These are phyloP conservation scores for Xylota sylvarum DNA, from an alignment of 2,888 invertebrate genomes.

Conservation along the genomic window DNA sequence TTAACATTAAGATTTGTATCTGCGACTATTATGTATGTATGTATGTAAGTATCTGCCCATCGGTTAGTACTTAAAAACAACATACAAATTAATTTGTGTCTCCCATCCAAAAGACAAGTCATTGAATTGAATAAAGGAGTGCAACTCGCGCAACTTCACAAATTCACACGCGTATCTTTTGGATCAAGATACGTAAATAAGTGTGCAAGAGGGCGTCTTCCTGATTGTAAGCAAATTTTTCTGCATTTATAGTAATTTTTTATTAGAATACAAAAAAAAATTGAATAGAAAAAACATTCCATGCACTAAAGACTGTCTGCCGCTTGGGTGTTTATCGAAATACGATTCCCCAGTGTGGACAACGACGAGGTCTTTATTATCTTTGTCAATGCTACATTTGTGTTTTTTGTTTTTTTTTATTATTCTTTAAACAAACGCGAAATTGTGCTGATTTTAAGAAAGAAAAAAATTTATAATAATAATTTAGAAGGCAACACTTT, in stretches of 20 bases:
- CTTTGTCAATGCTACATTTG: constrained; percentile 35
- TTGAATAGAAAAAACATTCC: background rate
- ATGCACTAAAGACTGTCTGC: constrained; percentile 14
- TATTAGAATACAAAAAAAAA: background rate
- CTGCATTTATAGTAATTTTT: constrained; percentile 11
- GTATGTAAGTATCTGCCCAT: background rate
- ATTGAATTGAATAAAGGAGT: constrained; percentile 24
- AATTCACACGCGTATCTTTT: constrained; percentile 54
- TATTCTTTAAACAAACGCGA: constrained; percentile 43
- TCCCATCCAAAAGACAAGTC: background rate
- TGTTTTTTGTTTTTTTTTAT: constrained; percentile 37
- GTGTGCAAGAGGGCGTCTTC: constrained; percentile 60
- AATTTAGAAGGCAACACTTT: constrained; percentile 63
- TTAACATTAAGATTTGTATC: constrained; percentile 39
- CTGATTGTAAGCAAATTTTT: constrained; percentile 64
- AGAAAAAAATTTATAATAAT: constrained; percentile 2
- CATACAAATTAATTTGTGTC: constrained; percentile 24
- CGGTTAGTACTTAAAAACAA: constrained; percentile 15
- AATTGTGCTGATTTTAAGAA: constrained; percentile 60
- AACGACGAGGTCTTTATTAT: constrained; percentile 51
- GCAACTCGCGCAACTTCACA: constrained; percentile 32
- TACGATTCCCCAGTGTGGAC: constrained; percentile 55
- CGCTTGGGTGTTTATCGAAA: constrained; percentile 63
- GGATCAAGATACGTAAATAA: background rate
- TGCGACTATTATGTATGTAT: background rate